Evolutionary conservation across 92 coral and sea anemone species (phyloP).

Genomic region (Epizoanthus ramosus): DNA sequence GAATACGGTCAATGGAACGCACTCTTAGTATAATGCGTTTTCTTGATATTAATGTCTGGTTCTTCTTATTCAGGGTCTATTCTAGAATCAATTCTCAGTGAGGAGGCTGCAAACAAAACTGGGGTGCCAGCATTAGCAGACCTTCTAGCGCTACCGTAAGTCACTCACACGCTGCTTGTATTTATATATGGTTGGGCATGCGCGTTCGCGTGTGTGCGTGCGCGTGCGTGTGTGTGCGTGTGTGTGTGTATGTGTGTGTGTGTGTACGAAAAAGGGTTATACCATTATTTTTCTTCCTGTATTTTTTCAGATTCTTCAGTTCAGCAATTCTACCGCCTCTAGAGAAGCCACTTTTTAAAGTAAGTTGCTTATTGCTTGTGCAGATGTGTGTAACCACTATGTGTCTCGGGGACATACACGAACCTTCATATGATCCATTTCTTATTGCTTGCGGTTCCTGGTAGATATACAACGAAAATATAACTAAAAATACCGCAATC

Average conservation of each 20-base stretch:
- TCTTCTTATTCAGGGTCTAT: conserved; percentile 67
- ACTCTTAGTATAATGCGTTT: too few relatives aligned
- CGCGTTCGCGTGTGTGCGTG: not conserved
- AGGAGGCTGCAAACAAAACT: conserved; percentile 81
- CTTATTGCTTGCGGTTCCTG: too few relatives aligned
- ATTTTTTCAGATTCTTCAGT: conserved; percentile 71
- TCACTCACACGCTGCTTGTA: not conserved
- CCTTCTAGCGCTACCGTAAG: conserved; percentile 89
- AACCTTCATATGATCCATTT: too few relatives aligned
- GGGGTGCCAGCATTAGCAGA: conserved; percentile 86
- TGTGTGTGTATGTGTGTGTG: not conserved
- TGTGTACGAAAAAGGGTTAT: too few relatives aligned
- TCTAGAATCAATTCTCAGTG: conserved; percentile 81
- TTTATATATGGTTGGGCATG: not conserved
- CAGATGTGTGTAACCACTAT: too few relatives aligned
- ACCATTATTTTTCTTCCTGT: not conserved
- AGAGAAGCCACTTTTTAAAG: conserved; percentile 92
- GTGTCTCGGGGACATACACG: too few relatives aligned
- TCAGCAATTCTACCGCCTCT: conserved; percentile 80
- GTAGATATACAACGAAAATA: too few relatives aligned
- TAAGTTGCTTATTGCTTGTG: conserved; percentile 6
- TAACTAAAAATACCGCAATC: too few relatives aligned
- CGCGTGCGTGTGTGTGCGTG: not conserved
- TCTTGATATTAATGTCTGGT: not conserved
- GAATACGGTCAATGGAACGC: too few relatives aligned